These are phyloP conservation scores for Colletes gigas DNA, from an alignment of 1,140 invertebrate genomes.

Conservation along the genomic window DNA sequence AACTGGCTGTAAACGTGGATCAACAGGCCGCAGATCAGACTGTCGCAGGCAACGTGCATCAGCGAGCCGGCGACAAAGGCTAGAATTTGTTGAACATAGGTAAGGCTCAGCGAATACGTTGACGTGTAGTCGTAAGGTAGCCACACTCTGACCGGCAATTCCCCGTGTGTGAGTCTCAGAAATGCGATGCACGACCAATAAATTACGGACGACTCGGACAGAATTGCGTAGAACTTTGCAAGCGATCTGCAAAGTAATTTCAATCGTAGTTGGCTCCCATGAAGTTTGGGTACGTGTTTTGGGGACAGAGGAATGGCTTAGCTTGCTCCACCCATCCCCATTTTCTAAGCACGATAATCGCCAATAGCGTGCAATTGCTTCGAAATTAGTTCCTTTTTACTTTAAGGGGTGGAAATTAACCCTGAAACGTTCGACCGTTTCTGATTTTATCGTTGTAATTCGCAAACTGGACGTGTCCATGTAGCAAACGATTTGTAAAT, in stretches of 20 bases:
- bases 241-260: slow-evolving; percentile 24
- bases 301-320: too few relatives aligned
- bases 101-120: not conserved
- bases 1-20: slow-evolving; percentile 49
- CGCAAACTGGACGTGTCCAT: too few relatives aligned
- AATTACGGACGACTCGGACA: slow-evolving; percentile 4
- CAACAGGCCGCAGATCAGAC: slow-evolving; percentile 53
- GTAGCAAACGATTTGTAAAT: too few relatives aligned
- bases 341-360: too few relatives aligned
- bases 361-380: too few relatives aligned
- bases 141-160: slow-evolving; percentile 33
- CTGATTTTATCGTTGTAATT: too few relatives aligned
- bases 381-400: too few relatives aligned
- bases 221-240: not conserved
- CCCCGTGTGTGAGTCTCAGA: not conserved
- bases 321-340: too few relatives aligned
- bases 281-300: too few relatives aligned
- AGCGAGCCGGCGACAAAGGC: slow-evolving; percentile 10
- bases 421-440: too few relatives aligned
- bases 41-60: slow-evolving; percentile 46
- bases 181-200: not conserved
- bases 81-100: slow-evolving; percentile 40
- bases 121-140: slow-evolving; percentile 38
- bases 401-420: too few relatives aligned
- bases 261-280: too few relatives aligned